Conservation (phyloP, 2,888 invertebrate species). For the Argyresthia albistria region DNA sequence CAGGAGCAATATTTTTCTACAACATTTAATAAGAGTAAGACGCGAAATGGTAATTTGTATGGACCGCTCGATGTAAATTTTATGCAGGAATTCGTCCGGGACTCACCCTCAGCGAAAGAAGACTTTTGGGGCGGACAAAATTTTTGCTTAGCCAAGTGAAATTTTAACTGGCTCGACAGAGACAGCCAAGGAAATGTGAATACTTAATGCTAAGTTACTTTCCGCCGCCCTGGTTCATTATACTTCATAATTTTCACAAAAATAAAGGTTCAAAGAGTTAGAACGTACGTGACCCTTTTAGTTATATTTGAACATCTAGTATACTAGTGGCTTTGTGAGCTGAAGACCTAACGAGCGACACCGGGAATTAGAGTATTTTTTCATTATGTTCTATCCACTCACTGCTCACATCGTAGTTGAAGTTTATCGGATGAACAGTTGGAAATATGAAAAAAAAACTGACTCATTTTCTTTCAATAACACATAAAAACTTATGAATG, state of each 20-base stretch:
- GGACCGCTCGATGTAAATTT: slow-evolving; percentile 72
- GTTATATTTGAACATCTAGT: not conserved
- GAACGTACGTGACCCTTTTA: slow-evolving; percentile 12
- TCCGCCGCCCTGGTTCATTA: slow-evolving; percentile 57
- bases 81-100: slow-evolving; percentile 67
- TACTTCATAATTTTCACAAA: slow-evolving; percentile 63
- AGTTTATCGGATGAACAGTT: too few relatives aligned
- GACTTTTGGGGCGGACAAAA: slow-evolving; percentile 70
- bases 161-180: slow-evolving; percentile 70
- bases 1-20: slow-evolving; percentile 70
- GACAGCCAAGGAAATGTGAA: slow-evolving; percentile 67
- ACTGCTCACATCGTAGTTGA: too few relatives aligned
- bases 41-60: slow-evolving; percentile 72
- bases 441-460: too few relatives aligned
- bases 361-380: too few relatives aligned
- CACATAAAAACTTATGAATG: too few relatives aligned
- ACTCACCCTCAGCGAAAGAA: slow-evolving; percentile 58
- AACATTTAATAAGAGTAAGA: slow-evolving; percentile 72
- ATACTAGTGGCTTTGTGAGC: too few relatives aligned
- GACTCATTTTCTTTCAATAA: too few relatives aligned
- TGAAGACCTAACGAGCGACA: too few relatives aligned
- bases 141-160: slow-evolving; percentile 72
- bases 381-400: too few relatives aligned
- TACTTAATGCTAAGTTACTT: slow-evolving; percentile 70
- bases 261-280: slow-evolving; percentile 53